Evolutionary conservation across 2,113 vertebrate species (phyloP), one percentile per base, ranked within the genome.

Genomic region (Oreocharis arfaki): DNA sequence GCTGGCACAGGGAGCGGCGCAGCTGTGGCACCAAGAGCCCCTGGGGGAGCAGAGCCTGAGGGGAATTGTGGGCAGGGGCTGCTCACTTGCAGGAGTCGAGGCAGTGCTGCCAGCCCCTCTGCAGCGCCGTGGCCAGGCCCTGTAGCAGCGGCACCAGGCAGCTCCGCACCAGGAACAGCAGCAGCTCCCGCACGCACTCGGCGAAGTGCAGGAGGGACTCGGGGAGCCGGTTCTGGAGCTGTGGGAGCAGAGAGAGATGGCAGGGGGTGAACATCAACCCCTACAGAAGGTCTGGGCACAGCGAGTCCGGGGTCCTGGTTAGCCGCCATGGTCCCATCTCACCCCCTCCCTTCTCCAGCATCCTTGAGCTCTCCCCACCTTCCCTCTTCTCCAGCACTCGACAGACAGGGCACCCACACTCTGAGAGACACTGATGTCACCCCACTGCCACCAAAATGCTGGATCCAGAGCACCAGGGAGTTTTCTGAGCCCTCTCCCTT

Each of bases 31-130:
- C 18, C 2, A 0, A 3, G n/a, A 35, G 35, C 27, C 26, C 7
- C 2, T 0, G 28, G 30, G 67, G 17, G 22, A 24, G 16, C 27
- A 5, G 28, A 22, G 44, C 44, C 13, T 3, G 0, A 3, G 27
- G 63, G 44, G 46, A 4, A 7, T 1, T 1, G 3, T 2, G 2
- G 9, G 35, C 1, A 4, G 50, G 44, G 39, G 44, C 23, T 5
- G 21, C 97, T 98, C 96, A 99, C 99, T 98, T 98, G 99, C 99
- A 99, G 32, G 98, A 98, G 20, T 99, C 97, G 15, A 98, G 97
- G 49, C 99, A 98, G 73, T 33, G 95, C 82, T 97, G 91, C 99
- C 99, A 99, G 5, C 90, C 97, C n/a, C 24, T 79, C 35, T 98
- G 97, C 16, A 99, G 94, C 5, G 65, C 89, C 0, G 96, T 71